Conservation (phyloP, 2,888 invertebrate species). For the Pasiphila rectangulata region DNA sequence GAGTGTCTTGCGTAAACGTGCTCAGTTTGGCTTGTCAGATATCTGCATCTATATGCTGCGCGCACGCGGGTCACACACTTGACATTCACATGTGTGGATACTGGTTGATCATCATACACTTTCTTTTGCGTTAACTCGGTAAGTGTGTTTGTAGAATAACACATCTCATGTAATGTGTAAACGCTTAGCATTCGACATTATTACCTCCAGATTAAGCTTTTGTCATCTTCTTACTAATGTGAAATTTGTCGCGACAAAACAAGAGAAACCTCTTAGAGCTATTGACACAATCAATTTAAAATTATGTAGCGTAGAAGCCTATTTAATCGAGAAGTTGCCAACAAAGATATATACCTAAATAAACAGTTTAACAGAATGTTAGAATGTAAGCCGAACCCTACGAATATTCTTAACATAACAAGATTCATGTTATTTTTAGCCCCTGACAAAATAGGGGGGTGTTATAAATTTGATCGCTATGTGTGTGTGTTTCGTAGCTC, state of each 20-base stretch:
- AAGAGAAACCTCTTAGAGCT: too few relatives aligned
- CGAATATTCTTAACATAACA: slow-evolving; percentile 3
- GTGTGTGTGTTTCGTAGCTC: too few relatives aligned
- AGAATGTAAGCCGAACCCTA: background rate
- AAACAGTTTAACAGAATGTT: background rate
- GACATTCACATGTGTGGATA: slow-evolving; percentile 2
- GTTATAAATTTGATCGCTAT: too few relatives aligned
- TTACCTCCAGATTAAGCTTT: too few relatives aligned
- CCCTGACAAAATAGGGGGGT: too few relatives aligned
- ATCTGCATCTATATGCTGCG: slow-evolving; percentile 13
- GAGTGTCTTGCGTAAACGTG: slow-evolving; percentile 2
- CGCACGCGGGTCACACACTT: slow-evolving; percentile 7
- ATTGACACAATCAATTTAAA: too few relatives aligned
- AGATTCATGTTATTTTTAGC: slow-evolving; percentile 15
- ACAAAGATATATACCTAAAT: background rate
- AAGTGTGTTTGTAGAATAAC: slow-evolving; percentile 21
- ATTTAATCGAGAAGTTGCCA: background rate
- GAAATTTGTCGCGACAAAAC: too few relatives aligned
- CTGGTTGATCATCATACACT: slow-evolving; percentile 6
- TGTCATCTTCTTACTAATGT: too few relatives aligned
- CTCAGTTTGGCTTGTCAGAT: background rate
- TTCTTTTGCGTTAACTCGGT: slow-evolving; percentile 14
- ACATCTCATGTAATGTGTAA: slow-evolving; percentile 8
- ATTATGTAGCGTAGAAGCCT: background rate
- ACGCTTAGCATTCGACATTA: slow-evolving; percentile 2